phyloP scores from a whole-genome alignment of 2,113 vertebrate genomes.

The Garra rufa region DNA sequence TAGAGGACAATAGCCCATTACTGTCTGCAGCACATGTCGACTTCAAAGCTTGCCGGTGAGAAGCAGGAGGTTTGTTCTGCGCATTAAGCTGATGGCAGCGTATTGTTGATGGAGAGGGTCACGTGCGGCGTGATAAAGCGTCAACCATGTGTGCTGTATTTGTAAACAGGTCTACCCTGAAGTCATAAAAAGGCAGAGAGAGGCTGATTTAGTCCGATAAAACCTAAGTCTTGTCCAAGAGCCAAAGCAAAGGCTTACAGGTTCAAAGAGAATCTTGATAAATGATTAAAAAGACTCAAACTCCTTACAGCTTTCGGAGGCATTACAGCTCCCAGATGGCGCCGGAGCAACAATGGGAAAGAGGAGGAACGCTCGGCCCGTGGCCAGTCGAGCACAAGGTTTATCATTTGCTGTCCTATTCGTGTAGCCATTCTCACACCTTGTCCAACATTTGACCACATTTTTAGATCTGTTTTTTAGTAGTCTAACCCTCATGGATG shows the following conservation, averaged over 20 bases:
- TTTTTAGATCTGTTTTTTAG: background rate
- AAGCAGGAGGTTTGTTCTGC: background rate
- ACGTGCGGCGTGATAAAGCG: background rate
- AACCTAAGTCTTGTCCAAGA: background rate
- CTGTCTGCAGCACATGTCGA: background rate
- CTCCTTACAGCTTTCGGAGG: constrained; percentile 5
- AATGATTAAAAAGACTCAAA: constrained; percentile 38
- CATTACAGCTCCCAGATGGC: constrained; percentile 7
- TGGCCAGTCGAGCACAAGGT: constrained; percentile 8
- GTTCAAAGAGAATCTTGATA: constrained; percentile 38
- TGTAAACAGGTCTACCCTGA: constrained; percentile 6
- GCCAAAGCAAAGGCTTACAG: constrained; percentile 25
- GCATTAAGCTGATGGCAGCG: background rate
- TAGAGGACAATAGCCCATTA: background rate
- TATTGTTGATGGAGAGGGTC: background rate
- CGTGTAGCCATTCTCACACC: background rate
- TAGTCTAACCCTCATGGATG: background rate
- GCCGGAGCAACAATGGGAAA: constrained; percentile 24
- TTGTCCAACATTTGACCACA: background rate
- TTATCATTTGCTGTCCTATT: background rate
- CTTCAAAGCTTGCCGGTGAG: constrained; percentile 11
- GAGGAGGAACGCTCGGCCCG: constrained; percentile 4
- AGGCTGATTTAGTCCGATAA: constrained; percentile 9
- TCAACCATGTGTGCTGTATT: background rate
- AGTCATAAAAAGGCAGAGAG: background rate